Conservation (phyloP, 2,888 invertebrate genomes). For the Plusia festucae region DNA sequence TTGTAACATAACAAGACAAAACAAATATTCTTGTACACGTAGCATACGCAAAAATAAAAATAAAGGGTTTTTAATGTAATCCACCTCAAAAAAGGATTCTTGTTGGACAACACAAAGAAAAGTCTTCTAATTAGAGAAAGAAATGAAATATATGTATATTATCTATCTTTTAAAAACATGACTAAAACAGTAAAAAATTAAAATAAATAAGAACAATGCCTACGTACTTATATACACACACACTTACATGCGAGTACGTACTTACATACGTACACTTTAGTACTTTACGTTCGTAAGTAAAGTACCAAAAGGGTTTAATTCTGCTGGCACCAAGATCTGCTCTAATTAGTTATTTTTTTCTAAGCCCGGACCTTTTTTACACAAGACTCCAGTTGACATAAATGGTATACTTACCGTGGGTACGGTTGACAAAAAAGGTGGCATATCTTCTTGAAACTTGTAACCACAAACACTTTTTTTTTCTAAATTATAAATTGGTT, state of each 20-base stretch:
- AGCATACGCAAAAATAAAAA: neutral
- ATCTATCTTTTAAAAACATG: too few relatives aligned
- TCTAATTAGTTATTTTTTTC: slow-evolving; percentile 55
- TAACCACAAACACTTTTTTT: too few relatives aligned
- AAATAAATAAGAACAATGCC: slow-evolving; percentile 32
- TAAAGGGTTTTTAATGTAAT: neutral
- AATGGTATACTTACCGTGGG: too few relatives aligned
- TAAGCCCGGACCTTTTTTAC: slow-evolving; percentile 34
- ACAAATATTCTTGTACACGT: neutral
- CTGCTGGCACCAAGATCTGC: slow-evolving; percentile 37
- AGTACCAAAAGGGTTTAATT: slow-evolving; percentile 16
- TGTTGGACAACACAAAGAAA: neutral
- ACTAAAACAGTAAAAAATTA: slow-evolving; percentile 48
- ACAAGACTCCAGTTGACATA: slow-evolving; percentile 22
- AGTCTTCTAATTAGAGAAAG: neutral
- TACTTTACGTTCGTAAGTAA: too few relatives aligned
- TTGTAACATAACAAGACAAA: neutral
- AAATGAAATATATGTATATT: slow-evolving; percentile 13
- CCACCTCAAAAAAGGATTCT: neutral
- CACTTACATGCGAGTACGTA: too few relatives aligned
- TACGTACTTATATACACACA: too few relatives aligned
- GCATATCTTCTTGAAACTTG: slow-evolving; percentile 24
- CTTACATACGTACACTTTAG: too few relatives aligned
- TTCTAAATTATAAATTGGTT: slow-evolving; percentile 7
- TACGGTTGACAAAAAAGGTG: slow-evolving; percentile 51